phyloP scores from a whole-genome alignment of 2,113 vertebrate genomes.

The Martes martes region DNA sequence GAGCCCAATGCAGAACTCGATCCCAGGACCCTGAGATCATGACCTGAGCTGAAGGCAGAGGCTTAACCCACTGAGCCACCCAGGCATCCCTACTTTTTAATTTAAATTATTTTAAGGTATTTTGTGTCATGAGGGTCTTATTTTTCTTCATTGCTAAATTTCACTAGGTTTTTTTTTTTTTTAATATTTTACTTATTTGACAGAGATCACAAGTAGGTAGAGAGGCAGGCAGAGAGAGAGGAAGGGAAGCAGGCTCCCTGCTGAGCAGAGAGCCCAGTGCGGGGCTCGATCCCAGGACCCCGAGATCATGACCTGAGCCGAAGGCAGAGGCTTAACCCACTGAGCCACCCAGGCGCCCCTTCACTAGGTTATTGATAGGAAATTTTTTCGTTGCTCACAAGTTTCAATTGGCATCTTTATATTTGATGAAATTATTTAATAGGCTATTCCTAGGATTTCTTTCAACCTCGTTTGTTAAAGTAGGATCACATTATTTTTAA shows the following conservation, averaged over 20 bases:
- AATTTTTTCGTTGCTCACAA: slow-evolving; percentile 17
- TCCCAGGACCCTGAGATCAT: neutral
- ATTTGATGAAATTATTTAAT: neutral
- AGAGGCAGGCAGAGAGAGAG: too few relatives aligned
- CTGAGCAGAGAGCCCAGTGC: neutral
- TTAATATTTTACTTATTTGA: too few relatives aligned
- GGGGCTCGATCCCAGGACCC: neutral
- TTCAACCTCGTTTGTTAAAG: neutral
- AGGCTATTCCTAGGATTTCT: neutral
- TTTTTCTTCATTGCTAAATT: too few relatives aligned
- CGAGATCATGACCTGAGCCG: neutral
- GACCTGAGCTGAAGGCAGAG: neutral
- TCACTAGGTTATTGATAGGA: neutral
- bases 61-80: neutral
- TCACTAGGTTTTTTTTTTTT: too few relatives aligned
- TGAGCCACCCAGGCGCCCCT: neutral
- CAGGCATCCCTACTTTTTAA: neutral
- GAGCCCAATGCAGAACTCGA: rapidly evolving
- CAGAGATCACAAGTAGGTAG: too few relatives aligned
- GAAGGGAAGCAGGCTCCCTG: too few relatives aligned
- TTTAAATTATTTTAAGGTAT: too few relatives aligned
- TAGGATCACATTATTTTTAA: neutral
- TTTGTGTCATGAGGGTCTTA: too few relatives aligned
- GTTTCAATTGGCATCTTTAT: neutral
- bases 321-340: neutral